phyloP scores from a whole-genome alignment of 1,140 invertebrate genomes.

The Philotrypesis tridentata region DNA sequence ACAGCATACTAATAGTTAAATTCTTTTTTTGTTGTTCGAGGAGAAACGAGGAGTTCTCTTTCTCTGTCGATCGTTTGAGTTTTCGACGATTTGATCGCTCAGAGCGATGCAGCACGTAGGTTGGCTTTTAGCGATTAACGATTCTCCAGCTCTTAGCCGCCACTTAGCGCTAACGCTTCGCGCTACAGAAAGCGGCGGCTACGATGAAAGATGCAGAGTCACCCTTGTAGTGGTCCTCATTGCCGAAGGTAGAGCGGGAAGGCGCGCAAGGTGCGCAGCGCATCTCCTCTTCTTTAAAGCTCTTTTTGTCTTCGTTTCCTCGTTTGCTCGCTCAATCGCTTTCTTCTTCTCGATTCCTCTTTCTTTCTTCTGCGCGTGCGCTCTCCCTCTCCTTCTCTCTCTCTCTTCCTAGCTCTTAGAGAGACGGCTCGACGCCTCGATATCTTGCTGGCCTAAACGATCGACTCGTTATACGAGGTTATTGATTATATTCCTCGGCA shows the following conservation, averaged over 20 bases:
- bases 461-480: slow-evolving; percentile 44
- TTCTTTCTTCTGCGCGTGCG: not conserved
- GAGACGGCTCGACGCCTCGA: slow-evolving; percentile 21
- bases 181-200: not conserved
- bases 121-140: slow-evolving; percentile 26
- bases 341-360: not conserved
- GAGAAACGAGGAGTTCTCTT: not conserved
- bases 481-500: slow-evolving; percentile 35
- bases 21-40: slow-evolving; percentile 1
- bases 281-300: not conserved
- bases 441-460: slow-evolving; percentile 31
- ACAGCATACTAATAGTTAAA: no score
- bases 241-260: not conserved
- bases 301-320: not conserved
- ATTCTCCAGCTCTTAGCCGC: slow-evolving; percentile 42
- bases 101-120: slow-evolving; percentile 7
- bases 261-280: not conserved
- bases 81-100: slow-evolving; percentile 5
- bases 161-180: slow-evolving; percentile 38
- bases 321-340: not conserved
- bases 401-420: not conserved
- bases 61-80: not conserved
- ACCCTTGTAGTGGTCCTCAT: slow-evolving; percentile 11
- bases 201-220: slow-evolving; percentile 25
- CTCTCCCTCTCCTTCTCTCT: not conserved